These are phyloP conservation scores for Zaprionus inermis DNA, from an alignment of 1,140 invertebrate species.

Conservation along the genomic window DNA sequence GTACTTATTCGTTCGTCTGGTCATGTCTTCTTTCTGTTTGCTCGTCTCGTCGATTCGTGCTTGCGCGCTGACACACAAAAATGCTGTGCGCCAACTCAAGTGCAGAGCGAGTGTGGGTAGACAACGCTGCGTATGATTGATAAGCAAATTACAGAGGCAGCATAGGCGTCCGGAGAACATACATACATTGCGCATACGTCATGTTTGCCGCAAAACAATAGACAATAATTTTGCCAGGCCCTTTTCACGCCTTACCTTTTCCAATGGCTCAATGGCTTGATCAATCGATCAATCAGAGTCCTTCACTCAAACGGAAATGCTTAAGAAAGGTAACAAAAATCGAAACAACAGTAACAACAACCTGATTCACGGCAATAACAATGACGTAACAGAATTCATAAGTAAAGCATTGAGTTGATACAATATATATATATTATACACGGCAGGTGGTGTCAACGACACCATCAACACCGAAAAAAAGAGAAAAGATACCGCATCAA, in stretches of 20 bases:
- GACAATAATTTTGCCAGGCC: slow-evolving; percentile 30
- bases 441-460: slow-evolving; percentile 66
- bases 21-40: slow-evolving; percentile 47
- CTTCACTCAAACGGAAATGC: slow-evolving; percentile 63
- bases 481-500: slow-evolving; percentile 56
- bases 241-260: slow-evolving; percentile 42
- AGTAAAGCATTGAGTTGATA: slow-evolving; percentile 48
- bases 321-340: slow-evolving; percentile 27
- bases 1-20: slow-evolving; percentile 52
- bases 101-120: slow-evolving; percentile 51
- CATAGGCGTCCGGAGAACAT: slow-evolving; percentile 33
- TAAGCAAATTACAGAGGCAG: slow-evolving; percentile 59
- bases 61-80: slow-evolving; percentile 67
- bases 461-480: slow-evolving; percentile 23
- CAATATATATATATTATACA: slow-evolving; percentile 17
- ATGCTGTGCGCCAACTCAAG: slow-evolving; percentile 59
- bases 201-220: slow-evolving; percentile 30
- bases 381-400: slow-evolving; percentile 61
- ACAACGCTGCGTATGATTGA: slow-evolving; percentile 74
- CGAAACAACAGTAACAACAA: slow-evolving; percentile 9
- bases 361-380: slow-evolving; percentile 57
- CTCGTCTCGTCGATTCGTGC: slow-evolving; percentile 60
- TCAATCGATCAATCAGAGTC: slow-evolving; percentile 55
- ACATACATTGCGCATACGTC: slow-evolving; percentile 53
- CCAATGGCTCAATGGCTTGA: slow-evolving; percentile 28